These are phyloP conservation scores for Ophion obscuratus DNA, from an alignment of 2,888 invertebrate genomes.

Conservation along the genomic window DNA sequence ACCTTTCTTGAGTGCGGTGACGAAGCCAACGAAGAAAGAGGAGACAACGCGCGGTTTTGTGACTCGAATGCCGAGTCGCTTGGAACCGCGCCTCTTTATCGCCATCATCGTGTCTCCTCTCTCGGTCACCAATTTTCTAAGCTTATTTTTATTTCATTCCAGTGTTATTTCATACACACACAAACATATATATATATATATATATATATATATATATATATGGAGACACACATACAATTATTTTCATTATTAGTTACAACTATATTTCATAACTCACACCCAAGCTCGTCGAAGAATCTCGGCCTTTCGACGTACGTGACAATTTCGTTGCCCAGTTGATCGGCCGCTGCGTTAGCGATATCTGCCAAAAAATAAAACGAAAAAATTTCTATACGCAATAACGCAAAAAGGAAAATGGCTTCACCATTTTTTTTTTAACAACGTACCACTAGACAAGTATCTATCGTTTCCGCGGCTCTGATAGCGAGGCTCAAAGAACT, in stretches of 20 bases:
- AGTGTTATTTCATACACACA: not conserved
- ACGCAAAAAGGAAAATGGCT: not conserved
- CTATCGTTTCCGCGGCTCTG: conserved; percentile 76
- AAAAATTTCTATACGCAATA: conserved; percentile 6
- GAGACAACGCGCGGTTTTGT: conserved; percentile 56
- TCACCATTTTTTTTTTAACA: not conserved
- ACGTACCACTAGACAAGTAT: conserved; percentile 75
- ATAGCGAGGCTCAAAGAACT: conserved; percentile 10
- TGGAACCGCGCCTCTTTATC: conserved; percentile 60
- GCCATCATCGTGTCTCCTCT: conserved; percentile 7
- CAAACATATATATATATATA: not conserved
- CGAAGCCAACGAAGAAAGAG: conserved; percentile 20
- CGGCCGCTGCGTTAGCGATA: conserved; percentile 56
- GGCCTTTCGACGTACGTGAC: conserved; percentile 72
- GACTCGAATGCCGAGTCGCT: conserved; percentile 71
- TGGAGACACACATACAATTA: no score
- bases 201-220: no score
- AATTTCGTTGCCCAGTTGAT: conserved; percentile 67
- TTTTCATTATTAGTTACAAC: not conserved
- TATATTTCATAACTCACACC: conserved; percentile 76
- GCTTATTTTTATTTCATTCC: conserved; percentile 6
- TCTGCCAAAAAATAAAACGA: conserved; percentile 49
- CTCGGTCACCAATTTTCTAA: conserved; percentile 44
- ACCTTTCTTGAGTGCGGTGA: conserved; percentile 57
- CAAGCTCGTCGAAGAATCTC: conserved; percentile 82